Evolutionary conservation across 2,888 invertebrate genomes (phyloP).

Genomic region (Calameuta idolon): DNA sequence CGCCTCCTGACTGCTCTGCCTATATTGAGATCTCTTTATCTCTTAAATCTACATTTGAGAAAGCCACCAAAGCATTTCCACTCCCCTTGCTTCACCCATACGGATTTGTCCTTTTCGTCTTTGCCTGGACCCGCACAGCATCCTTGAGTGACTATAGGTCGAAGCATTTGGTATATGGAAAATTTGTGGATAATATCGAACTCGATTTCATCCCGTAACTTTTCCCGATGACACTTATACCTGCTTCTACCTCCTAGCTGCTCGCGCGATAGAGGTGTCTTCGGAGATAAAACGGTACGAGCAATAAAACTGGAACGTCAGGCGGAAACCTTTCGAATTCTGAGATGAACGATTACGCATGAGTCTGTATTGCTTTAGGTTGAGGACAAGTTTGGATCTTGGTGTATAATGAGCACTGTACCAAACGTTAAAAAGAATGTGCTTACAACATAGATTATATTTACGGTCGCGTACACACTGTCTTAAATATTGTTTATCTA

Average conservation of each 20-base stretch:
- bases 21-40: neutral
- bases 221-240: neutral
- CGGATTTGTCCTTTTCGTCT: neutral
- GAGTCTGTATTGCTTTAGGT: conserved; percentile 18
- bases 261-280: neutral
- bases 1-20: neutral
- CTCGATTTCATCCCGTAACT: neutral
- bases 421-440: conserved; percentile 34
- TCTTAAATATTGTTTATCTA: conserved; percentile 13
- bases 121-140: neutral
- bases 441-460: conserved; percentile 36
- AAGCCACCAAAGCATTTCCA: neutral
- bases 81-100: neutral
- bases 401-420: conserved; percentile 38
- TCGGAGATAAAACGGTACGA: neutral
- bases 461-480: conserved; percentile 27
- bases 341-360: conserved; percentile 25
- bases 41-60: neutral
- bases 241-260: neutral
- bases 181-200: neutral
- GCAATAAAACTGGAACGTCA: conserved; percentile 7
- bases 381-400: conserved; percentile 35
- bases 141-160: neutral
- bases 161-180: neutral
- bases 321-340: conserved; percentile 22